Base-by-base conservation (phyloP, 1,140 invertebrate genomes). In the Drosophila takahashii region DNA sequence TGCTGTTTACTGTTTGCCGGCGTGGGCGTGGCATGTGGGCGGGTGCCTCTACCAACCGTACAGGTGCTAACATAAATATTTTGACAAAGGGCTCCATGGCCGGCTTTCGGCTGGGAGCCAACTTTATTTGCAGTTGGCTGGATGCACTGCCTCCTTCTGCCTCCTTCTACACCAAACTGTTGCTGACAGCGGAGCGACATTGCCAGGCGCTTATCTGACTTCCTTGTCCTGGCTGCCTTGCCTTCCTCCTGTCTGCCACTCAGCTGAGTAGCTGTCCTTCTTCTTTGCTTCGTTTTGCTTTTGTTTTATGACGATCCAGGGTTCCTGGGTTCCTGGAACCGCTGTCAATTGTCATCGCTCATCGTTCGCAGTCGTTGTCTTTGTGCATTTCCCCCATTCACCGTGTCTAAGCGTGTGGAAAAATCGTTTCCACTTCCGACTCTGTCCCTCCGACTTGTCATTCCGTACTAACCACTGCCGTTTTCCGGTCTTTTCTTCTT, bases 391-490 rank as follows among this genome's bases (percentile, higher is more conserved):
- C 3, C 41, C 16, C 29, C 41, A 22, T 13, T 27, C 50, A 10
- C 29, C 26, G 29, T 74, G 81, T 27, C 76, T 77, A 90, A 84
- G 61, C 79, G 79, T 77, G 77, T 69, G 87, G 87, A 90, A 90
- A 87, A 90, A 87, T 87, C 79, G 87, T 87, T 90, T 90, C 87
- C 87, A 86, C 74, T 83, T 89, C 84, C 80, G n/a, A n/a, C n/a
- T n/a, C n/a, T n/a, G n/a, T n/a, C n/a, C 79, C 61, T 64, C 44
- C 51, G 22, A 27, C 16, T 34, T 34, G 27, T 9, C 22, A 36
- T 37, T 26, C 22, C 29, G 4, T 13, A 50, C 60, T 39, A 48
- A 39, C 27, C 62, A 11, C 2, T 27, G 15, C 4, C 10, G 8
- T 4, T 56, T 18, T 47, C 47, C 37, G 56, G 26, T n/a, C 50